Percentiles rank a stretch among this genome's conserved stretches.
These are phyloP conservation scores for Dolichomitus sp. DNA, from an alignment of 2,888 invertebrate genomes.

Conservation along the genomic window DNA sequence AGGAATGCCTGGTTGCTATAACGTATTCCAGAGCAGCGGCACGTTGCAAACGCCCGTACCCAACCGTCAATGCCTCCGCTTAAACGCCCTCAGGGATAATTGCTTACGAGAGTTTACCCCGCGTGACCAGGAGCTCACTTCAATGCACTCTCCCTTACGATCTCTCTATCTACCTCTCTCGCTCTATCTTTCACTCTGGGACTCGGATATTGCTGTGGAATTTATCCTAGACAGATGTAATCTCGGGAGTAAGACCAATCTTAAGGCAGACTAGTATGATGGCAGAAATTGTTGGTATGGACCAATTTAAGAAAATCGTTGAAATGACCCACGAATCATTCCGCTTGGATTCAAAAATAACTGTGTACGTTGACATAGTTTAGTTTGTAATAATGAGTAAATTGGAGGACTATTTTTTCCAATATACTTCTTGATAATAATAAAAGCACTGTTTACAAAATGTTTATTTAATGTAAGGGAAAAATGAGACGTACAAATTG, in stretches of 20 bases:
- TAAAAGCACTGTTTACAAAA: no score
- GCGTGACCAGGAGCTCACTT: slow-evolving; percentile 19
- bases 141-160: not conserved
- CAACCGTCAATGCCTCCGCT: slow-evolving; percentile 5
- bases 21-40: slow-evolving; percentile 46
- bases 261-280: not conserved
- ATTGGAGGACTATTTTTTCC: no score
- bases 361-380: not conserved
- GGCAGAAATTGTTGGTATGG: not conserved
- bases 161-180: not conserved
- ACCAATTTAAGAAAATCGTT: not conserved
- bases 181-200: not conserved
- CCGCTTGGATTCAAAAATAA: not conserved
- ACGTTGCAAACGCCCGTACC: slow-evolving; percentile 13
- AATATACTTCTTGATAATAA: no score
- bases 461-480: no score
- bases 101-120: slow-evolving; percentile 47
- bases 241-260: not conserved
- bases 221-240: not conserved
- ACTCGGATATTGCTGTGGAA: slow-evolving; percentile 8
- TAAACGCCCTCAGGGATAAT: slow-evolving; percentile 50
- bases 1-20: slow-evolving; percentile 73
- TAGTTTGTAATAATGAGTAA: no score
- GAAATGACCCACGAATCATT: not conserved
- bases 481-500: no score